phyloP scores from a whole-genome alignment of 2,888 invertebrate species.

The Tachina grossa region DNA sequence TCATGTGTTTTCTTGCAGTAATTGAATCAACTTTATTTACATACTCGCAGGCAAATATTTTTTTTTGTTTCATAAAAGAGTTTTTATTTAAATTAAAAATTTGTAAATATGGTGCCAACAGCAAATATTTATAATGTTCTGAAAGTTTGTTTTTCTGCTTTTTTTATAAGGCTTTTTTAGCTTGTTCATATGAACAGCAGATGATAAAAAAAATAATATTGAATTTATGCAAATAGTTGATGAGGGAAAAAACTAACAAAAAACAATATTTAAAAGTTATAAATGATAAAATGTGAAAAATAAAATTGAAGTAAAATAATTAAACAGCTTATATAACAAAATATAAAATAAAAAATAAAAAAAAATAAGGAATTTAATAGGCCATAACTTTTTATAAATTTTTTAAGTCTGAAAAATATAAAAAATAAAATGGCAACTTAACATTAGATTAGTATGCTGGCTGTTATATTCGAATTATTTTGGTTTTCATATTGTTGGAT shows the following conservation, averaged over 20 bases:
- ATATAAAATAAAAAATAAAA: too few relatives aligned
- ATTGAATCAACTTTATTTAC: conserved; percentile 50
- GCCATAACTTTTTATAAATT: too few relatives aligned
- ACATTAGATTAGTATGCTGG: too few relatives aligned
- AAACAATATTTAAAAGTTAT: not conserved
- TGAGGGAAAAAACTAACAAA: conserved; percentile 14
- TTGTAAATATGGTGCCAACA: conserved; percentile 57
- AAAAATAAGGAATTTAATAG: too few relatives aligned
- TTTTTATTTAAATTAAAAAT: conserved; percentile 56
- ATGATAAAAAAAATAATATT: conserved; percentile 7
- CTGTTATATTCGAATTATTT: too few relatives aligned
- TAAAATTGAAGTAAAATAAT: too few relatives aligned
- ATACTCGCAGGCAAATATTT: conserved; percentile 19
- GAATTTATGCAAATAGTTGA: conserved; percentile 17
- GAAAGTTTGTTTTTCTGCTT: conserved; percentile 21
- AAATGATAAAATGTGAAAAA: too few relatives aligned
- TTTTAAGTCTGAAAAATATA: too few relatives aligned
- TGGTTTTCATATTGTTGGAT: too few relatives aligned
- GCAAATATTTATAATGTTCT: conserved; percentile 63
- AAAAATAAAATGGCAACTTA: too few relatives aligned
- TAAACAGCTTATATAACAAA: too few relatives aligned
- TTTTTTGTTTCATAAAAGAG: not conserved
- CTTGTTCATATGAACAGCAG: not conserved
- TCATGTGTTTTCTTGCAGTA: conserved; percentile 9
- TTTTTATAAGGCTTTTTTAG: not conserved